Evolutionary conservation across 2,113 vertebrate genomes (phyloP), one percentile per base, ranked within the genome.

Genomic region (Oophaga pumilio): DNA sequence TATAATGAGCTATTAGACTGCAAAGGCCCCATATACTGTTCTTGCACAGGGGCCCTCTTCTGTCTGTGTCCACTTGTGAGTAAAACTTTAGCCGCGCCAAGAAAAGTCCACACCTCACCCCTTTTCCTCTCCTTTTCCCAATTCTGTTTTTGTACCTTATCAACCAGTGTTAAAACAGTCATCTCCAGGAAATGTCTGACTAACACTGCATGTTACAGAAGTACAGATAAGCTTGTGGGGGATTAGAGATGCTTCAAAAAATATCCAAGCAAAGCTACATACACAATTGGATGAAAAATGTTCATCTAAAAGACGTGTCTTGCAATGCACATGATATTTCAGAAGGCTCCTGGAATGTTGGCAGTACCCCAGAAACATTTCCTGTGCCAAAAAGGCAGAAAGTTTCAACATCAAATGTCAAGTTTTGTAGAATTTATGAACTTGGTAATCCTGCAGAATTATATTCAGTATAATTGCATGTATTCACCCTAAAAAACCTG

Each of bases 331-430:
- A 82, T 56, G n/a, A 66, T 64, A 87, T 83, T 87, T 73, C 85
- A 57, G 28, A 83, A 50, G 8, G 71, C 82, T 82, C n/a, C 56
- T 66, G 86, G 86, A 88, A 83, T 88, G 79, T 83, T 88, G 86
- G 86, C 86, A 28, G 56, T 6, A 20, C n/a, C 53, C 69, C 86
- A 76, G 56, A 66, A 14, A 82, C 33, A 4, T 82, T n/a, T 83
- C 56, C 24, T 74, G 57, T 53, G 86, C 86, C 79, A 83, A 76
- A 76, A 43, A 81, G 52, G 59, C 74, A 18, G 85, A 78, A 78
- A 15, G 57, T 52, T 85, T 76, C 43, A 56, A 66, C 59, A 66
- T 86, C 20, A 86, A 86, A 86, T 86, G 84, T 86, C 84, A 86
- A 76, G 59, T 74, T 85, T 59, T 59, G 69, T 85, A 66, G 53